A percentile compares a stretch with the other conserved stretches of the same genome.
Conservation (phyloP, 2,888 invertebrate genomes). For the Electrophaes corylata region DNA sequence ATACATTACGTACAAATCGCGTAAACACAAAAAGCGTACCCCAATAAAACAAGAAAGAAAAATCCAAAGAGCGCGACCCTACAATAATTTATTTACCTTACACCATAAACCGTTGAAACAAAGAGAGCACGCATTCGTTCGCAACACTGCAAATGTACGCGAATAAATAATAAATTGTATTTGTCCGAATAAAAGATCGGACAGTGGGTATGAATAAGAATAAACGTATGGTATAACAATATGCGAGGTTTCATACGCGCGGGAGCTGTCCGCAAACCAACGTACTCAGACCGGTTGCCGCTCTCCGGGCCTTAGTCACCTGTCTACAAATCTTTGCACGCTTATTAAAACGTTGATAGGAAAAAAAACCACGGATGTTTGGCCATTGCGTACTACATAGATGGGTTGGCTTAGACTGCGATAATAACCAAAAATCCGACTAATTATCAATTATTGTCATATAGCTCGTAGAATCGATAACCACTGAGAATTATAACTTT, state of each 20-base stretch:
- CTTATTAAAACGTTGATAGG: too few relatives aligned
- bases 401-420: too few relatives aligned
- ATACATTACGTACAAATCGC: constrained; percentile 33
- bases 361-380: too few relatives aligned
- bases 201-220: constrained; percentile 54
- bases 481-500: too few relatives aligned
- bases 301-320: too few relatives aligned
- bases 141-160: constrained; percentile 53
- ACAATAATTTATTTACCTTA: constrained; percentile 46
- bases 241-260: constrained; percentile 46
- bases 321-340: too few relatives aligned
- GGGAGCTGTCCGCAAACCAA: constrained; percentile 22
- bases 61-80: constrained; percentile 43
- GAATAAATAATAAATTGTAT: constrained; percentile 59
- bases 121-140: constrained; percentile 46
- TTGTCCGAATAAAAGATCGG: constrained; percentile 50
- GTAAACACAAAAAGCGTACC: constrained; percentile 43
- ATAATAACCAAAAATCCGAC: too few relatives aligned
- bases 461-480: too few relatives aligned
- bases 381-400: too few relatives aligned
- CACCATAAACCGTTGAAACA: constrained; percentile 44
- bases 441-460: too few relatives aligned
- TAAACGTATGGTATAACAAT: constrained; percentile 56
- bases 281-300: constrained; percentile 8
- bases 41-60: constrained; percentile 45